phyloP scores from a whole-genome alignment of 1,140 invertebrate genomes.

The Conus ventricosus region DNA sequence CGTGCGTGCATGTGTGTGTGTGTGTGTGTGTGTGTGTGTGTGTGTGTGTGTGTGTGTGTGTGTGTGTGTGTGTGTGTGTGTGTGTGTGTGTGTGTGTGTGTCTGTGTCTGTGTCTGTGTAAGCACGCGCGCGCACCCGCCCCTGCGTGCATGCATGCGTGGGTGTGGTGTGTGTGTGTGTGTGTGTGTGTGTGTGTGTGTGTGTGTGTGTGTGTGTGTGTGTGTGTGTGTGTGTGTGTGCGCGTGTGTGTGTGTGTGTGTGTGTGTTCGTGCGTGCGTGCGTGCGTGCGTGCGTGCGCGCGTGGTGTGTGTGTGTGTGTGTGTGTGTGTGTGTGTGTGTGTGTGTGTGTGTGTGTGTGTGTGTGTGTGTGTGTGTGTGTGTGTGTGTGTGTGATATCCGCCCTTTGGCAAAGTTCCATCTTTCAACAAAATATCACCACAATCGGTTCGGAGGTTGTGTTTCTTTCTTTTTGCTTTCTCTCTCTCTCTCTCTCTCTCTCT shows the following conservation, averaged over 20 bases:
- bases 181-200: not conserved
- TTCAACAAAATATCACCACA: too few relatives aligned
- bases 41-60: conserved; percentile 12
- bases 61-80: not conserved
- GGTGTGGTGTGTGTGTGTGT: too few relatives aligned
- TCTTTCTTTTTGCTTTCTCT: too few relatives aligned
- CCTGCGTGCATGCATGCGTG: too few relatives aligned
- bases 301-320: not conserved
- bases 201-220: not conserved
- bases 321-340: not conserved
- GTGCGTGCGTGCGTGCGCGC: too few relatives aligned
- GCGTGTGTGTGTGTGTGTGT: too few relatives aligned
- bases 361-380: conserved; percentile 15
- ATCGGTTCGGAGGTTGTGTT: too few relatives aligned
- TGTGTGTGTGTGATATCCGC: not conserved
- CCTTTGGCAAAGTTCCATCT: too few relatives aligned
- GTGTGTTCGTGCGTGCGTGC: too few relatives aligned
- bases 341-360: conserved; percentile 13
- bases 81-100: not conserved
- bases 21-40: conserved; percentile 16
- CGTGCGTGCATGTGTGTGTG: not conserved
- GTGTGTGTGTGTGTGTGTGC: not conserved
- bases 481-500: too few relatives aligned
- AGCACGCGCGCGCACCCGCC: too few relatives aligned
- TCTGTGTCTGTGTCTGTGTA: too few relatives aligned